phyloP scores from a whole-genome alignment of 2,797 vertebrate genomes.

The Limnodromus scolopaceus region DNA sequence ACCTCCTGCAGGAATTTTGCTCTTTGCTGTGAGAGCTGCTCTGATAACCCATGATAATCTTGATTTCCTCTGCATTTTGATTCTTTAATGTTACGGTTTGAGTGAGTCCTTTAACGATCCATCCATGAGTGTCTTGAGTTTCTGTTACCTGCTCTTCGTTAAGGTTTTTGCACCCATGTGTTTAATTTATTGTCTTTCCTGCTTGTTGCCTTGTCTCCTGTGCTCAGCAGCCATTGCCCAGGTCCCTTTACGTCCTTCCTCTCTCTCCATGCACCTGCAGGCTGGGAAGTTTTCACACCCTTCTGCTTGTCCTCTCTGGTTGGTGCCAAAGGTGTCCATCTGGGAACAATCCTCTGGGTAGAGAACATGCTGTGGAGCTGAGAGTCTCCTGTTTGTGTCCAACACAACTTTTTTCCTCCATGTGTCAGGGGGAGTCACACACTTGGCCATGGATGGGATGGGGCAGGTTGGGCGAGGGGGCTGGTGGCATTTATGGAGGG shows the following conservation, averaged over 20 bases:
- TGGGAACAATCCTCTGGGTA: not conserved
- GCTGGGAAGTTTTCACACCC: not conserved
- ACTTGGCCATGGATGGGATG: not conserved
- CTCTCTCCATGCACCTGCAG: fast-evolving
- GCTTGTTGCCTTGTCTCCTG: not conserved
- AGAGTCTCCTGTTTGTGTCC: not conserved
- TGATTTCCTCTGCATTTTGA: fast-evolving
- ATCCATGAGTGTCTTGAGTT: not conserved
- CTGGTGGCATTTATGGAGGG: fast-evolving
- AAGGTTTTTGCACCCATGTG: not conserved
- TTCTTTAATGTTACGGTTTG: not conserved
- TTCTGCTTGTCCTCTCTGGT: fast-evolving
- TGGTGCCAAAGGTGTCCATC: not conserved
- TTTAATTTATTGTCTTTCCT: not conserved
- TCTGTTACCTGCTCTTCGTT: fast-evolving
- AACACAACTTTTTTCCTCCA: fast-evolving
- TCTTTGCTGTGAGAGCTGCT: not conserved
- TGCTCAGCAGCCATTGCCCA: not conserved
- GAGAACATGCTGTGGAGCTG: not conserved
- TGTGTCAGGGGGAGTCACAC: not conserved
- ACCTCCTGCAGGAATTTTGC: not conserved
- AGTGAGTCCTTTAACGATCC: not conserved
- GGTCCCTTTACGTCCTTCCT: not conserved
- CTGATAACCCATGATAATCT: not conserved
- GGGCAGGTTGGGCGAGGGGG: fast-evolving